Evolutionary conservation across 2,113 vertebrate species (phyloP), one percentile per base, ranked within the genome.

Genomic region (Leptosomus discolor): DNA sequence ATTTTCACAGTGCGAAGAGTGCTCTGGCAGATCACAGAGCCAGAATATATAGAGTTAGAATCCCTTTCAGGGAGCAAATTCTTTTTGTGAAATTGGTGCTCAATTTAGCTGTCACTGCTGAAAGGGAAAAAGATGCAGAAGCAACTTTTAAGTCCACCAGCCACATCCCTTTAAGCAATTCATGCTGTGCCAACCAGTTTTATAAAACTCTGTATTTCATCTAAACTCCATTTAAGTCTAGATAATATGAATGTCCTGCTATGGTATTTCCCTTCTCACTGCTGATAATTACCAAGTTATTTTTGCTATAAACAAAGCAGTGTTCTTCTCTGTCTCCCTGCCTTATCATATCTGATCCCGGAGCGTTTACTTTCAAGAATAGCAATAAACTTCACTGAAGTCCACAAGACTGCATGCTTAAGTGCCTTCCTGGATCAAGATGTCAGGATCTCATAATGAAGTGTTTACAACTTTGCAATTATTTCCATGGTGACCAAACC

Each of bases 21-120:
- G 78, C 50, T 89, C 69, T 73, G 95, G 69, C 58, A 97, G 92
- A 95, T 94, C 95, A 94, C 87, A 94, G 87, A 92, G 63, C 32
- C 43, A 69, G 65, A 95, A 94, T 92, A 91, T 60, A 92, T 50
- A 74, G 73, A 95, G 90, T 88, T 92, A 93, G 94, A 96, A 91
- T 90, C 75, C 85, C 69, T 95, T 97, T 96, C 48, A 82, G 89
- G 91, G 74, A 97, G 73, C 60, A 94, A 78, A 95, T 95, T 93
- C 94, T 74, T 96, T 96, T 96, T 85, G 84, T 95, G 89, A 94
- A 97, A 95, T 97, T 95, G 93, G 81, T 93, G 90, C 89, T 97
- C 96, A 90, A 97, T 97, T 97, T 96, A 92, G 67, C 90, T 97
- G 94, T 95, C 95, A 95, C 67, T 63, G 63, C 90, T 95, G 89